Evolutionary conservation across 2,888 invertebrate species (phyloP), one percentile per base, ranked within the genome.

Genomic region (Harmothoe impar): DNA sequence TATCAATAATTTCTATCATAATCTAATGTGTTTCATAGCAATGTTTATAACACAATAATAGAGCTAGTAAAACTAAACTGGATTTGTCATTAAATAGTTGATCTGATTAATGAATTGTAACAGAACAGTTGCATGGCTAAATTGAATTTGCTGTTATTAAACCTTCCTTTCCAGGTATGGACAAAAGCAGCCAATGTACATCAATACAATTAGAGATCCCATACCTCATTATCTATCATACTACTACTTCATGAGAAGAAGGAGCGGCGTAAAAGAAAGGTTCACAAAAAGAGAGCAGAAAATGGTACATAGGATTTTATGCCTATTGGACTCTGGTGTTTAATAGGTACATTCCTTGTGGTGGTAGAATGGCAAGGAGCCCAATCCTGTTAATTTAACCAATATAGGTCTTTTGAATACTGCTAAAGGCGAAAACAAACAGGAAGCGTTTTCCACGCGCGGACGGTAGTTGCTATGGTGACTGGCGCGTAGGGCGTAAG

Each of bases 191-290:
- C 85, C 85, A 12, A 85, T 85, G 85, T 85, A 85, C 52, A 85
- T 85, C 5, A 85, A 85, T n/a, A 85, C 85, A 1, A 29, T 85
- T 12, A 10, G 85, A 1, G 51, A 85, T 10, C 85, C 85, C 10
- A 51, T 85, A 23, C 5, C 85, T 12, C 85, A 85, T 51, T 85
- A 17, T 85, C 51, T 85, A 5, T 85, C 85, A 15, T 85, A 51
- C n/a, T 85, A 51, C 85, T 85, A 85, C 29, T 85, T 52, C 52
- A 85, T 85, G 85, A 10, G 85, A 25, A 43, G 25, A 29, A 85
- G 35, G 85, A 85, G 85, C 51, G 10, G 7, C 23, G 35, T 43
- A 51, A 85, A 85, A n/a, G 10, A 51, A 5, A 43, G 85, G 15
- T 85, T 15, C 51, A 43, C 85, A 51, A 10, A 25, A 25, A 12